Evolutionary conservation across 2,113 vertebrate genomes (phyloP), one percentile per base, ranked within the genome.

Genomic region (Sturnira hondurensis): DNA sequence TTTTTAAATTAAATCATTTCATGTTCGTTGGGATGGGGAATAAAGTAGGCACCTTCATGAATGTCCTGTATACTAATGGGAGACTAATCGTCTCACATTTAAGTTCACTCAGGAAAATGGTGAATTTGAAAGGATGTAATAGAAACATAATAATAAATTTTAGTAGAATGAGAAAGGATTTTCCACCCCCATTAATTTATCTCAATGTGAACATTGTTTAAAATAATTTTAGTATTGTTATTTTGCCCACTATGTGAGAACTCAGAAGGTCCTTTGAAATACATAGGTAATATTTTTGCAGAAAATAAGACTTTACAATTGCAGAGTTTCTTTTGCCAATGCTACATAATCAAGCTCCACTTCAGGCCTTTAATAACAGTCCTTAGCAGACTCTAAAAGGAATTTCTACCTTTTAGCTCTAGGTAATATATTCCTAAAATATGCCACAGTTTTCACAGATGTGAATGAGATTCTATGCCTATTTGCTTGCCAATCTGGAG

Each of bases 161-260:
- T 84, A 87, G 89, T 58, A 76, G 47, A 93, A 85, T 84, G 41
- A 82, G 7, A 92, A 96, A 91, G 20, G 9, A 45, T 68, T 91
- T 74, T 24, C 26, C 47, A 26, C 12, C 17, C 31, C 22, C 43
- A 87, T 89, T 93, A 31, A 78, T 94, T 87, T 94, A 78, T 67
- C 89, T 90, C 33, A 81, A 41, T 71, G 31, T 54, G n/a, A 95
- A 96, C 67, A 10, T 74, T 88, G 20, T 95, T 94, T 77, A n/a
- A 74, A 65, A 61, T 91, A 58, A 71, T 83, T 91, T 91, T 85
- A 74, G 43, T 89, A n/a, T 89, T 93, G 28, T 83, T 89, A 65
- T 76, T 89, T 96, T 84, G 43, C 4, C 19, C 28, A 86, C 22
- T 70, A 6, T 86, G 24, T 80, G 65, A 71, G 38, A 91, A 80